A percentile compares a stretch with the other conserved stretches of the same genome.
Evolutionary conservation across 1,140 invertebrate genomes (phyloP).

Genomic region (Musca domestica): DNA sequence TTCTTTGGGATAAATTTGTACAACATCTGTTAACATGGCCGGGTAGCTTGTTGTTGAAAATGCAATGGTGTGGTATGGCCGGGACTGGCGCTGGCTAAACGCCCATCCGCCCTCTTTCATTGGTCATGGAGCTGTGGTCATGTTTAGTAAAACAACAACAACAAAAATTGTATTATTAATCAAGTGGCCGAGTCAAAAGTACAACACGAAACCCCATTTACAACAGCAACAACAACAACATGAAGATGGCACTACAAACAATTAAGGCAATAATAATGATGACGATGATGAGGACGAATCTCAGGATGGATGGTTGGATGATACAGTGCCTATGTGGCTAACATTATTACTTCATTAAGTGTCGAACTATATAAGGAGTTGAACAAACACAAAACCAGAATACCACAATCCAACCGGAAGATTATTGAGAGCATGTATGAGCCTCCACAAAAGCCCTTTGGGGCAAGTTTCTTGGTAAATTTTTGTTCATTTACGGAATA

Average conservation of each 20-base stretch:
- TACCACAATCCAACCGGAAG: not conserved
- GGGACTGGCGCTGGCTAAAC: no score
- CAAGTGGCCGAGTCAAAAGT: not conserved
- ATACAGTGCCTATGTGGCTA: not conserved
- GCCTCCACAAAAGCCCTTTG: not conserved
- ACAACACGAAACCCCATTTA: not conserved
- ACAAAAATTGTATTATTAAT: not conserved
- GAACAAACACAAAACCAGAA: not conserved
- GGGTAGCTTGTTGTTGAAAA: no score
- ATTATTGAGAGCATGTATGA: not conserved
- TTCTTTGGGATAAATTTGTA: conserved; percentile 1
- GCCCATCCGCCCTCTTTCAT: no score
- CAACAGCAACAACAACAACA: not conserved
- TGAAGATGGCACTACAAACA: not conserved
- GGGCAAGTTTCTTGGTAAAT: no score
- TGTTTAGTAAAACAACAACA: no score
- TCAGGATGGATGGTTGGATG: no score
- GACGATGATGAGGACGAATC: no score
- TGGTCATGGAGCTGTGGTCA: no score
- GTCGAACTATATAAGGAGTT: not conserved
- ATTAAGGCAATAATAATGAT: not conserved
- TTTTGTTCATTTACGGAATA: not conserved
- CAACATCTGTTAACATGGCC: conserved; percentile 16
- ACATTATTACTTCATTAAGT: conserved; percentile 20
- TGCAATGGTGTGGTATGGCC: no score